These are phyloP conservation scores for Myiagra hebetior DNA, from an alignment of 2,113 vertebrate genomes.

Conservation along the genomic window DNA sequence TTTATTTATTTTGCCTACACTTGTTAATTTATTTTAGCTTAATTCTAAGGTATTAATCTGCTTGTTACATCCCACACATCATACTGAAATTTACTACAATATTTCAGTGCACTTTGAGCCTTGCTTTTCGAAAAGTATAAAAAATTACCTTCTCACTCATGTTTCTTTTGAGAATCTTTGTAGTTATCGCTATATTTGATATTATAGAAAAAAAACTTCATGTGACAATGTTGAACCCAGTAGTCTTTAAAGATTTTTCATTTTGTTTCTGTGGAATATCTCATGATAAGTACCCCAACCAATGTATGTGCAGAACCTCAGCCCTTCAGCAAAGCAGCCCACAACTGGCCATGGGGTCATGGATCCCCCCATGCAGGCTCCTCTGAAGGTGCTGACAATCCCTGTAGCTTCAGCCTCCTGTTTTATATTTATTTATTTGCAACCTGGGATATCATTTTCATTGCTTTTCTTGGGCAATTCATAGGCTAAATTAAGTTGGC, in stretches of 20 bases:
- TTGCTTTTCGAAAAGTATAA: background rate
- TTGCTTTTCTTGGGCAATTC: background rate
- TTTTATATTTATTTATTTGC: background rate
- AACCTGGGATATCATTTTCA: background rate
- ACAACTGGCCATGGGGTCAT: background rate
- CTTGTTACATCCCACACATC: background rate
- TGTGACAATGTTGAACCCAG: background rate
- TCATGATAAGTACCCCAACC: background rate
- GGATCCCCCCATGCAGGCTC: background rate
- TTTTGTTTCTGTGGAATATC: background rate
- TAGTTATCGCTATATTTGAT: background rate
- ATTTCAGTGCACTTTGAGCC: background rate
- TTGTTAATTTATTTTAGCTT: background rate
- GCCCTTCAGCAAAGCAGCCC: background rate
- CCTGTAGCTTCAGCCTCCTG: background rate
- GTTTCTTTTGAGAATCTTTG: background rate
- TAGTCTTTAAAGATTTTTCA: background rate
- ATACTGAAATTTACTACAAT: background rate
- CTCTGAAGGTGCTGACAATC: background rate
- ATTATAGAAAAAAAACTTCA: background rate
- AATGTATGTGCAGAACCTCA: background rate
- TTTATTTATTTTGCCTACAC: background rate
- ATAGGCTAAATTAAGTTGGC: background rate
- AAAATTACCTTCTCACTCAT: background rate
- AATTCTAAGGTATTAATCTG: background rate